Evolutionary conservation across 1,140 invertebrate genomes (phyloP).

Genomic region (Phthorimaea operculella): DNA sequence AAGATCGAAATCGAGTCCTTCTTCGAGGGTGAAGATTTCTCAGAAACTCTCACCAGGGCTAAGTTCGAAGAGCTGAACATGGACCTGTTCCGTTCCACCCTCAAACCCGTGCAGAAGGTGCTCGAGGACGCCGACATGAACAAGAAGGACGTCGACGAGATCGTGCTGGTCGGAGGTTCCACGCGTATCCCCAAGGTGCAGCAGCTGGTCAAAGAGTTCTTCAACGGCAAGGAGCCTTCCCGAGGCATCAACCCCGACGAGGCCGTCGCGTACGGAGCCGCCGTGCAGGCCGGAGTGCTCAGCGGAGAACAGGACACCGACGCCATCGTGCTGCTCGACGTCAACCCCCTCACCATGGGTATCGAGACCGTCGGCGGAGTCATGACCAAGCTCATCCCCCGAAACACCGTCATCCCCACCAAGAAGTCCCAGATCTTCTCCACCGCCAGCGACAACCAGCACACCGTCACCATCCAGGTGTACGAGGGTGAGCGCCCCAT

Average conservation of each 20-base stretch:
- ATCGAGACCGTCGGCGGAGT: constrained; percentile 99
- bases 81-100: constrained; percentile 97
- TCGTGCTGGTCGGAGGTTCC: constrained; percentile 98
- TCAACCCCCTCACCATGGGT: constrained; percentile 98
- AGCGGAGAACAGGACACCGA: constrained; percentile 93
- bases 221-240: constrained; percentile 97
- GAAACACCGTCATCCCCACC: constrained; percentile 99
- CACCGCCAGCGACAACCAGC: constrained; percentile 98
- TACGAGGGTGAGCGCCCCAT: constrained; percentile 91
- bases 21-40: constrained; percentile 99
- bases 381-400: constrained; percentile 98
- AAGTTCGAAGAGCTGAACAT: constrained; percentile 99
- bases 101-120: constrained; percentile 98
- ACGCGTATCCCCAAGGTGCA: constrained; percentile 99
- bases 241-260: constrained; percentile 99
- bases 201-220: constrained; percentile 98
- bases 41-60: constrained; percentile 97
- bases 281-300: constrained; percentile 96
- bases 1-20: constrained; percentile 99
- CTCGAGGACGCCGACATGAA: constrained; percentile 99
- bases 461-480: constrained; percentile 97
- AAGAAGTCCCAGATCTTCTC: constrained; percentile 99
- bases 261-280: constrained; percentile 98
- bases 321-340: constrained; percentile 96
- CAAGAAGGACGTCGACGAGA: constrained; percentile 98